Evolutionary conservation across 2,113 vertebrate genomes (phyloP).

Genomic region (Hassar affinis): DNA sequence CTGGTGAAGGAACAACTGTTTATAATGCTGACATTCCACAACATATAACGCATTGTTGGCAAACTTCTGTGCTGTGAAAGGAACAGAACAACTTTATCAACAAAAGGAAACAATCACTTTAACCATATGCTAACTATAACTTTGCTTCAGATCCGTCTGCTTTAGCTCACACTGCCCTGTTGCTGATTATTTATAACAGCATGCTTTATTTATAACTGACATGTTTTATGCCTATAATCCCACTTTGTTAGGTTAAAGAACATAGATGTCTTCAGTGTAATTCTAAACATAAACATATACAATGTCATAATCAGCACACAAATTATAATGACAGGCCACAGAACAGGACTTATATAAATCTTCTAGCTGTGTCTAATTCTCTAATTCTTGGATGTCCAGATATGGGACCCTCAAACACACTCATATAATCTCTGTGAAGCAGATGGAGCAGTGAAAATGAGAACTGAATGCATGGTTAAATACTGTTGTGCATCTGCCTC

Average conservation of each 20-base stretch:
- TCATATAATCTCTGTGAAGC: slow-evolving; percentile 33
- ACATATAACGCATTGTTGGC: background rate
- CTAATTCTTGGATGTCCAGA: slow-evolving; percentile 5
- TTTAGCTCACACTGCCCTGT: background rate
- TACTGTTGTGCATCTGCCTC: background rate
- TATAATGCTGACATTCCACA: background rate
- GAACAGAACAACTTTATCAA: background rate
- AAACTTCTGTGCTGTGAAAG: background rate
- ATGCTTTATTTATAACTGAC: background rate
- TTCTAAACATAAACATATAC: slow-evolving; percentile 15
- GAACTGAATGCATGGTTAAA: slow-evolving; percentile 34
- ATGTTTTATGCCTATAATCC: background rate
- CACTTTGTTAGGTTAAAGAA: background rate
- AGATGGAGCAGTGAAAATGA: slow-evolving; percentile 26
- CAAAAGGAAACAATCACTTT: background rate
- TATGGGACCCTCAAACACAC: slow-evolving; percentile 21
- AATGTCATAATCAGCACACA: slow-evolving; percentile 9
- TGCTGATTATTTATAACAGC: background rate
- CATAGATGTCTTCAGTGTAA: background rate
- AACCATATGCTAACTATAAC: background rate
- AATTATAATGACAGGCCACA: slow-evolving; percentile 32
- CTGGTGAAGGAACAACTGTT: background rate
- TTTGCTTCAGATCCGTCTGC: background rate
- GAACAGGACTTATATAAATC: slow-evolving; percentile 23
- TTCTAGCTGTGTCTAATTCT: slow-evolving; percentile 8